These are phyloP conservation scores for Amphilophus citrinellus DNA, from an alignment of 2,113 vertebrate genomes.

Conservation along the genomic window DNA sequence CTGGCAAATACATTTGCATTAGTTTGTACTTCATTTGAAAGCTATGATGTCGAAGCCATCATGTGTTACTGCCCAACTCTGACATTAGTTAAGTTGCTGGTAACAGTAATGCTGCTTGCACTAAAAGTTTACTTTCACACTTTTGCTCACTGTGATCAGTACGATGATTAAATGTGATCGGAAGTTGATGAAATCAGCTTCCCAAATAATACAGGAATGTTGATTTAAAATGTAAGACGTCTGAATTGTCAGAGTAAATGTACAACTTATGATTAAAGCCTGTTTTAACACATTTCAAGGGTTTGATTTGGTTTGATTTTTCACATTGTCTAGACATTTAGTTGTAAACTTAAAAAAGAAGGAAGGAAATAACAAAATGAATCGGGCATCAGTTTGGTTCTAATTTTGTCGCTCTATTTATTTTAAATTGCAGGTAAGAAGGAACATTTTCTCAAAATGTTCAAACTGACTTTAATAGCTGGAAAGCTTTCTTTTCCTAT, in stretches of 20 bases:
- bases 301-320: not conserved
- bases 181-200: not conserved
- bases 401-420: not conserved
- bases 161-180: not conserved
- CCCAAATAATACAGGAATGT: not conserved
- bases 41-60: not conserved
- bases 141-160: slow-evolving; percentile 11
- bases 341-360: not conserved
- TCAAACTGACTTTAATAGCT: not conserved
- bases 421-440: not conserved
- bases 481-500: not conserved
- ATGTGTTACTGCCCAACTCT: not conserved
- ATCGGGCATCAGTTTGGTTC: not conserved
- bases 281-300: not conserved
- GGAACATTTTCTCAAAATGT: not conserved
- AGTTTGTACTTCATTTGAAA: not conserved
- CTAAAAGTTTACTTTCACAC: slow-evolving; percentile 27
- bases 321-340: not conserved
- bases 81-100: not conserved
- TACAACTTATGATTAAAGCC: not conserved
- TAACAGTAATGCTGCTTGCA: not conserved
- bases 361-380: not conserved
- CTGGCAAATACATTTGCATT: not conserved
- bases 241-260: not conserved
- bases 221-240: not conserved